Conservation (phyloP, 2,888 invertebrate species). For the Seira musarum region DNA sequence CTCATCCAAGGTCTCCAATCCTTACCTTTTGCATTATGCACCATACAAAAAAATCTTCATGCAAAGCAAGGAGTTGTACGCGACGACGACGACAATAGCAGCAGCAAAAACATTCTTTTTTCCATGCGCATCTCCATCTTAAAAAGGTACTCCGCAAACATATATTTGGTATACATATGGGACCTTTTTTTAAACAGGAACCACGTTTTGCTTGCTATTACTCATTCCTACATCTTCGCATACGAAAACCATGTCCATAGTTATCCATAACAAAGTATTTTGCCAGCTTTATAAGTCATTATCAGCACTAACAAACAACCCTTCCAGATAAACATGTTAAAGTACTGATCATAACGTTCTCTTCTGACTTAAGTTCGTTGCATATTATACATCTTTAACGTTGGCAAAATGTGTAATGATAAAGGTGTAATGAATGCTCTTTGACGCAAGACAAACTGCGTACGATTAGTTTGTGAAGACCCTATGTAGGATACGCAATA, state of each 20-base stretch:
- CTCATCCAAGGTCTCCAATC: conserved; percentile 65
- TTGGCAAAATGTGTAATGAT: background rate
- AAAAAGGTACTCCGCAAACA: conserved; percentile 36
- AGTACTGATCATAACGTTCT: no score
- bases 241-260: background rate
- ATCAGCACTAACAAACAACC: no score
- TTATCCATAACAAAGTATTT: background rate
- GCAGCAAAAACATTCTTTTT: conserved; percentile 18
- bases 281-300: background rate
- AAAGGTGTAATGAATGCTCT: background rate
- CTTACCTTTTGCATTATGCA: conserved; percentile 25
- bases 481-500: background rate
- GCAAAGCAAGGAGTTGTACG: conserved; percentile 33
- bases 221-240: background rate
- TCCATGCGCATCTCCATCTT: conserved; percentile 38
- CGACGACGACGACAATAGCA: background rate
- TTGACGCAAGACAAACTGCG: background rate
- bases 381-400: background rate
- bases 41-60: conserved; percentile 4
- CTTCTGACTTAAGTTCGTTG: no score
- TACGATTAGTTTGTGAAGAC: conserved; percentile 15
- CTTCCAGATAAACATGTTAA: no score
- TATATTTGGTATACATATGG: no score
- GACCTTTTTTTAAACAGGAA: conserved; percentile 54
- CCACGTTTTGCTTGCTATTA: conserved; percentile 32